phyloP scores from a whole-genome alignment of 1,140 invertebrate genomes.

The Leptinotarsa lineolata region DNA sequence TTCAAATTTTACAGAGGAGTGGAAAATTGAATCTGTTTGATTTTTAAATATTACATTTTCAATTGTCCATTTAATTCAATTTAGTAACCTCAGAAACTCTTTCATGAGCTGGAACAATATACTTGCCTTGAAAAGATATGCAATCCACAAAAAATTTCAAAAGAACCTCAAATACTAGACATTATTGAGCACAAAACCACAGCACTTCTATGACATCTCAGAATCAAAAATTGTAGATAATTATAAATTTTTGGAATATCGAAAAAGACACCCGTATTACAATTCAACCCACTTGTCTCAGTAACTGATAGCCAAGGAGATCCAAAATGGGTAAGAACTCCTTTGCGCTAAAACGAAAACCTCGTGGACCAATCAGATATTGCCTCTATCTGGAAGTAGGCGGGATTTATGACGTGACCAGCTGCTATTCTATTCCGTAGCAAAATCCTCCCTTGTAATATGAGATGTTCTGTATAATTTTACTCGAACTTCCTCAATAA shows the following conservation, averaged over 20 bases:
- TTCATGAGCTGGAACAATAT: too few species aligned
- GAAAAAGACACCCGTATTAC: not conserved
- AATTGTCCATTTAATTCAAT: too few species aligned
- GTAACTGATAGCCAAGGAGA: conserved; percentile 12
- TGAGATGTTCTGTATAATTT: conserved; percentile 24
- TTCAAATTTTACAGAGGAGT: too few species aligned
- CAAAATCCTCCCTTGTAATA: conserved; percentile 13
- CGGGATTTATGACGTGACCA: conserved; percentile 13
- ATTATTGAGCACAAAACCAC: not conserved
- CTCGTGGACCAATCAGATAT: conserved; percentile 24
- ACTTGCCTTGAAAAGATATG: too few species aligned
- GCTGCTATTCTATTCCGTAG: conserved; percentile 1
- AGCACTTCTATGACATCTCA: not conserved
- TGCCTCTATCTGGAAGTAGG: not conserved
- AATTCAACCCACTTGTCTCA: not conserved
- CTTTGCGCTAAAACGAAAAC: conserved; percentile 10
- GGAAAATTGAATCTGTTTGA: too few species aligned
- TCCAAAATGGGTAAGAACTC: not conserved
- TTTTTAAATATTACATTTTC: too few species aligned
- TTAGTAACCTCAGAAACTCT: too few species aligned
- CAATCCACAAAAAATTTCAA: too few species aligned
- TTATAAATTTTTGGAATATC: not conserved
- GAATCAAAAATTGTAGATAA: not conserved
- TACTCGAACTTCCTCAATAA: conserved; percentile 18
- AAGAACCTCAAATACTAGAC: too few species aligned